These are phyloP conservation scores for Lemur catta DNA, from an alignment of 2,797 vertebrate genomes.

Conservation along the genomic window DNA sequence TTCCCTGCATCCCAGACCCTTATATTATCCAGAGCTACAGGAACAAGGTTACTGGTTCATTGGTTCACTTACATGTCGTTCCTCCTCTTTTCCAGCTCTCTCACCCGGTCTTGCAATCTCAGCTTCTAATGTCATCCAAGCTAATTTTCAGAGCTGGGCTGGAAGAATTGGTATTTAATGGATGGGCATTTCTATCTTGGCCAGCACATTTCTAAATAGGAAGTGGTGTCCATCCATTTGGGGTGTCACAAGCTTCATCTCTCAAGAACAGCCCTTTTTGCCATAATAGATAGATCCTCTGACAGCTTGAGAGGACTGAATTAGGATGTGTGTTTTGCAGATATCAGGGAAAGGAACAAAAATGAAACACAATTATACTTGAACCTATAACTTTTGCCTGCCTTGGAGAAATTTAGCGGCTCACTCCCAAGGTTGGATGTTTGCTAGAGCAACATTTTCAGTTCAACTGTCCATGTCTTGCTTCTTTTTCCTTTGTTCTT, in stretches of 20 bases:
- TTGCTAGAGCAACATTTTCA: not conserved
- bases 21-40: not conserved
- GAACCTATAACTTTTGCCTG: not conserved
- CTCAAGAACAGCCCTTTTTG: not conserved
- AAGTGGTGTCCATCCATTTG: not conserved
- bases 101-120: not conserved
- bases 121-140: not conserved
- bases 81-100: not conserved
- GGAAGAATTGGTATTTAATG: not conserved
- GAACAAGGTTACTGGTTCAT: not conserved
- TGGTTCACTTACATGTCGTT: not conserved
- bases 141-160: not conserved
- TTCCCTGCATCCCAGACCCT: not conserved
- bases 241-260: not conserved
- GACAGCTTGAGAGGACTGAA: not conserved
- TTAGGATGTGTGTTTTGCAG: not conserved
- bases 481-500: not conserved
- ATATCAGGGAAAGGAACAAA: not conserved
- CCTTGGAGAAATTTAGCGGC: not conserved
- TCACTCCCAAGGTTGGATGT: not conserved
- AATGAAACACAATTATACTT: not conserved
- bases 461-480: not conserved
- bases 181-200: not conserved
- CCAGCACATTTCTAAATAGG: not conserved
- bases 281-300: accelerated